Conservation (phyloP, 2,888 invertebrate species). For the Ornithoptera alexandrae region DNA sequence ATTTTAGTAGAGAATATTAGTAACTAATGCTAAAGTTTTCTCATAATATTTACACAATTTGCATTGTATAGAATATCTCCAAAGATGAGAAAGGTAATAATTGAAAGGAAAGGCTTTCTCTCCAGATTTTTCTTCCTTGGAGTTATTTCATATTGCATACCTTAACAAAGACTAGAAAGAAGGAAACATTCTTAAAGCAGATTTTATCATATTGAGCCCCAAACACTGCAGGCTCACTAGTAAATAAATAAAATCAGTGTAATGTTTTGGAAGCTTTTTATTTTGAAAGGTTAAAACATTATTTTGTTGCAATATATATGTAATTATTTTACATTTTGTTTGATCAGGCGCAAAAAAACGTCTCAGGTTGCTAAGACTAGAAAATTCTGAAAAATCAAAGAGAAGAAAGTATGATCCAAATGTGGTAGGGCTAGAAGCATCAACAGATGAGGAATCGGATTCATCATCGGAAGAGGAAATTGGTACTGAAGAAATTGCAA, state of each 20-base stretch:
- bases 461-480: slow-evolving; percentile 46
- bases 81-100: too few species aligned
- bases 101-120: too few species aligned
- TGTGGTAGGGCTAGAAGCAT: slow-evolving; percentile 83
- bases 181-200: too few species aligned
- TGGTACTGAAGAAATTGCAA: slow-evolving; percentile 33
- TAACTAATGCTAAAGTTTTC: neutral
- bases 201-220: too few species aligned
- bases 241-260: too few species aligned
- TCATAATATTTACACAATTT: neutral
- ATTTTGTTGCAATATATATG: neutral
- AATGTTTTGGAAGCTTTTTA: too few species aligned
- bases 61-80: neutral
- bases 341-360: slow-evolving; percentile 79
- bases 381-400: slow-evolving; percentile 63
- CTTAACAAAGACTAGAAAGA: too few species aligned
- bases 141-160: too few species aligned
- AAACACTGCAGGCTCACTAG: too few species aligned
- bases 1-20: neutral
- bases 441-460: slow-evolving; percentile 52
- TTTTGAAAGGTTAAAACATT: too few species aligned
- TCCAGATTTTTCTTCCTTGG: too few species aligned
- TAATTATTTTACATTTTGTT: slow-evolving; percentile 41
- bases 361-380: slow-evolving; percentile 72
- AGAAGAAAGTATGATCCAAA: slow-evolving; percentile 83